These are phyloP conservation scores for Psammodynastes pulverulentus DNA, from an alignment of 2,113 vertebrate species.

Conservation along the genomic window DNA sequence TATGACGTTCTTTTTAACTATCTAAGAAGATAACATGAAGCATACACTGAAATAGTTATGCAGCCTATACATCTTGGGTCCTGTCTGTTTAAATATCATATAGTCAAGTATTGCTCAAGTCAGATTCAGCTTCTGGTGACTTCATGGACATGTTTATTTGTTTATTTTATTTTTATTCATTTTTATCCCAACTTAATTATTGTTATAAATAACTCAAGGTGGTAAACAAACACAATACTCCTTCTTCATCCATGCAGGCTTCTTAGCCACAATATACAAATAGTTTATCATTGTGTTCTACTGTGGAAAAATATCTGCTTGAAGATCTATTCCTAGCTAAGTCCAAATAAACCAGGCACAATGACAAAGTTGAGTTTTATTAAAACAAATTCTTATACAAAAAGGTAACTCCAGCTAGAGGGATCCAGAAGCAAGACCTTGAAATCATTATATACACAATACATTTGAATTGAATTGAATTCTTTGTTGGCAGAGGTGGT, in stretches of 20 bases:
- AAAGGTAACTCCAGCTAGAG: too few relatives aligned
- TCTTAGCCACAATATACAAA: neutral
- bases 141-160: neutral
- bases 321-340: neutral
- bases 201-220: too few relatives aligned
- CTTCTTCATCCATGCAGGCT: neutral
- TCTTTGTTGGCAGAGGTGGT: too few relatives aligned
- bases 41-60: neutral
- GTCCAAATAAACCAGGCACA: neutral
- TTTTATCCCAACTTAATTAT: too few relatives aligned
- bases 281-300: neutral
- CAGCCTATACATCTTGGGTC: neutral
- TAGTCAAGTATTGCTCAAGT: neutral
- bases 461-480: too few relatives aligned
- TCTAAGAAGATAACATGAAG: neutral
- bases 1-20: neutral
- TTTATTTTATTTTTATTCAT: too few relatives aligned
- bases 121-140: neutral
- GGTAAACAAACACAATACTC: too few relatives aligned
- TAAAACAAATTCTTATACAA: too few relatives aligned
- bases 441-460: too few relatives aligned
- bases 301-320: neutral
- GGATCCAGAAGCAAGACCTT: too few relatives aligned
- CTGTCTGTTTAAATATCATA: neutral
- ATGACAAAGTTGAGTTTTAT: neutral